phyloP scores from a whole-genome alignment of 1,140 invertebrate genomes.

The Brachionus asplanchnoidis region DNA sequence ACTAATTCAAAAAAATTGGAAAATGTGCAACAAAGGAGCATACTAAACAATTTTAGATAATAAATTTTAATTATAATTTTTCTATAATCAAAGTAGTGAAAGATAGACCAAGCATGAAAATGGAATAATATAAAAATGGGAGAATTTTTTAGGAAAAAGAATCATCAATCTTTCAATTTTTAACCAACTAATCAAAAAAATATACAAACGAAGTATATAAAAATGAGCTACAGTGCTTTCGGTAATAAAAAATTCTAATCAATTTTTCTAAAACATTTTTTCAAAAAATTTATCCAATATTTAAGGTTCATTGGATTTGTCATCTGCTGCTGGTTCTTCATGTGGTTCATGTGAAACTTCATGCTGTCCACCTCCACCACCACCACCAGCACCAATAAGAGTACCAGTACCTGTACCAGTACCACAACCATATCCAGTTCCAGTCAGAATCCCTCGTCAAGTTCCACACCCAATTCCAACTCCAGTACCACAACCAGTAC shows the following conservation, averaged over 20 bases:
- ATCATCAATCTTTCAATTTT: not conserved
- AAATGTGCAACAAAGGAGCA: not conserved
- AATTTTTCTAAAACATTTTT: not conserved
- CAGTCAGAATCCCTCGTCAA: not conserved
- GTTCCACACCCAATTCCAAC: not conserved
- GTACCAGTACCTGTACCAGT: not conserved
- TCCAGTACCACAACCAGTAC: not conserved
- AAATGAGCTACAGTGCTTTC: not conserved
- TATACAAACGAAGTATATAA: not conserved
- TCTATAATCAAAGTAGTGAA: not conserved
- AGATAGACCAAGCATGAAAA: not conserved
- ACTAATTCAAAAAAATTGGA: not conserved
- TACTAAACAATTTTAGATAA: not conserved
- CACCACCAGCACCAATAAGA: not conserved
- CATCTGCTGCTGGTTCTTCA: not conserved
- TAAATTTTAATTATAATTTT: not conserved
- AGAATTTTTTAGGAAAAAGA: not conserved
- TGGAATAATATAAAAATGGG: not conserved
- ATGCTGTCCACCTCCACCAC: not conserved
- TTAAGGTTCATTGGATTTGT: not conserved
- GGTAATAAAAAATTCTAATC: not conserved
- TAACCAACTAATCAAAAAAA: not conserved
- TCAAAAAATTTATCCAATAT: not conserved
- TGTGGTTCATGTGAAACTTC: not conserved
- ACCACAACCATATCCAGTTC: not conserved